Evolutionary conservation across 2,888 invertebrate species (phyloP).

Genomic region (Sabatieria punctata): DNA sequence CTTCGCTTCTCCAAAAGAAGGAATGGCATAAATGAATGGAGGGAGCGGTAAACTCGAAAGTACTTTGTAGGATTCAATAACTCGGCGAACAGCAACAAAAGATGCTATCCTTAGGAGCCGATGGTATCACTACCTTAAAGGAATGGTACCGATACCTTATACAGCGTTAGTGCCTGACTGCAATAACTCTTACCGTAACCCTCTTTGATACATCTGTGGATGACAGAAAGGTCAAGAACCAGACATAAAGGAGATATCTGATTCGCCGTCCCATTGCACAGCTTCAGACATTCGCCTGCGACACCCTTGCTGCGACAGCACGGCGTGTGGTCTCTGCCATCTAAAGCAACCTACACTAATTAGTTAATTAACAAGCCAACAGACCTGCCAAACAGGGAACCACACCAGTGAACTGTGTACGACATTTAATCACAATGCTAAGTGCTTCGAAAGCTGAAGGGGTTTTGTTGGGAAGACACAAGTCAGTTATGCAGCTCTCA

Average conservation of each 20-base stretch:
- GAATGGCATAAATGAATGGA: too few species aligned
- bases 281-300: constrained; percentile 58
- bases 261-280: constrained; percentile 59
- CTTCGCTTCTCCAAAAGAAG: too few species aligned
- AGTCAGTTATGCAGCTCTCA: constrained; percentile 1
- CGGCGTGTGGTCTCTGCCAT: constrained; percentile 52
- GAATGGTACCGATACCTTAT: too few species aligned
- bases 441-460: constrained; percentile 7
- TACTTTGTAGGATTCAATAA: too few species aligned
- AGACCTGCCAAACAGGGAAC: constrained; percentile 10
- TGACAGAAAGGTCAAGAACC: constrained; percentile 7
- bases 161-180: too few species aligned
- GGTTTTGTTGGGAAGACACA: constrained; percentile 5
- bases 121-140: too few species aligned
- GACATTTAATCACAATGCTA: constrained; percentile 7
- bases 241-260: constrained; percentile 21
- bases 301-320: constrained; percentile 64
- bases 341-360: constrained; percentile 23
- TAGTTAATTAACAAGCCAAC: too few species aligned
- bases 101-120: too few species aligned
- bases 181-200: constrained; percentile 11
- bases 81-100: too few species aligned
- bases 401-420: constrained; percentile 4
- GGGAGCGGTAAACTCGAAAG: too few species aligned
- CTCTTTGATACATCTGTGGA: constrained; percentile 6